Percentiles rank a stretch among this genome's conserved stretches.
Evolutionary conservation across 2,888 invertebrate genomes (phyloP).

Genomic region (Nemurella pictetii): DNA sequence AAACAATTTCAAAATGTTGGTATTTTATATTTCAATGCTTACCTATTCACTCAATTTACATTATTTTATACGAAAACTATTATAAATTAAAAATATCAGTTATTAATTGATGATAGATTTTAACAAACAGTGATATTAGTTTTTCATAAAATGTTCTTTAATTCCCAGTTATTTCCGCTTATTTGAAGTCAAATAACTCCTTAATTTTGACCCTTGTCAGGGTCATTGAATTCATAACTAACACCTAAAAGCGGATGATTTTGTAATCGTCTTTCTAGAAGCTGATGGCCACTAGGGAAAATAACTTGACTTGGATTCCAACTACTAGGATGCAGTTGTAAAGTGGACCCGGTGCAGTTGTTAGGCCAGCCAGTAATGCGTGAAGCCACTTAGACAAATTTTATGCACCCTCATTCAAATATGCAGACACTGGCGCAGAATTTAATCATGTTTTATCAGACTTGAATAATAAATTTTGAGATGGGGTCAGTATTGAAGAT

Average conservation of each 20-base stretch:
- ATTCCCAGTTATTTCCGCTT: too few species aligned
- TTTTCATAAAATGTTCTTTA: too few species aligned
- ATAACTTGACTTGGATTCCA: not conserved
- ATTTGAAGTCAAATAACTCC: not conserved
- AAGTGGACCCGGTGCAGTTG: not conserved
- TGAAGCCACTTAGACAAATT: not conserved
- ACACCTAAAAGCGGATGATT: too few species aligned
- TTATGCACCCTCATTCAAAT: not conserved
- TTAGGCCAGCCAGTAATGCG: not conserved
- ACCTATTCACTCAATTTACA: too few species aligned
- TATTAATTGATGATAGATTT: too few species aligned
- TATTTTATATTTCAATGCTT: too few species aligned
- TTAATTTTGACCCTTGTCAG: not conserved
- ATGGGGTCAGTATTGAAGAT: not conserved
- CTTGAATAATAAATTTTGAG: not conserved
- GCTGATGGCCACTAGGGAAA: not conserved
- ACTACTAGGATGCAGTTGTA: not conserved
- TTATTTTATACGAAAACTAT: too few species aligned
- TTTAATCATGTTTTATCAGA: not conserved
- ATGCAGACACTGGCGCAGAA: not conserved
- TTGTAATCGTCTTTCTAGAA: not conserved
- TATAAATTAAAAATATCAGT: too few species aligned
- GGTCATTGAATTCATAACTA: not conserved
- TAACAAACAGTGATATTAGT: too few species aligned
- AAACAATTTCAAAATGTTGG: too few species aligned